phyloP scores from a whole-genome alignment of 2,113 vertebrate species.

The Oxygymnocypris stewartii region DNA sequence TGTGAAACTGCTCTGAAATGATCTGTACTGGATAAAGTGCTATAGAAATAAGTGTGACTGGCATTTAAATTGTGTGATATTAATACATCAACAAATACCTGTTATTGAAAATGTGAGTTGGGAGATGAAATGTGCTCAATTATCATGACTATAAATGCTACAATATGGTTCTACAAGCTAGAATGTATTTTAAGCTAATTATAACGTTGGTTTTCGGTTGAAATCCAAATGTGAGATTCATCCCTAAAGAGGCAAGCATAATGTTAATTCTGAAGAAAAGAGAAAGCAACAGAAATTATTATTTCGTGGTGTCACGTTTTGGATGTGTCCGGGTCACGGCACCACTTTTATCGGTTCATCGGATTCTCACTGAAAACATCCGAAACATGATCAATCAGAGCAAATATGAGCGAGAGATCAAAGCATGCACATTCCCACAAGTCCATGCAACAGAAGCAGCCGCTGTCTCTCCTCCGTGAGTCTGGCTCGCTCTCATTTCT shows the following conservation, averaged over 20 bases:
- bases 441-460: conserved; percentile 19
- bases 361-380: background rate
- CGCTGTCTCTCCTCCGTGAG: background rate
- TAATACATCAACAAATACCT: background rate
- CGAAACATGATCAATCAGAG: conserved; percentile 15
- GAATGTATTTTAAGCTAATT: background rate
- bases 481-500: background rate
- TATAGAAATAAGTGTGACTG: too few relatives aligned
- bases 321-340: conserved; percentile 13
- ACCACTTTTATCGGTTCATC: background rate
- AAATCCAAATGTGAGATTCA: background rate
- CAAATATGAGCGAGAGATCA: background rate
- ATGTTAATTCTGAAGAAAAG: background rate
- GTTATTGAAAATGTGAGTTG: background rate
- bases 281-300: background rate
- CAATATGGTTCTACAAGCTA: background rate
- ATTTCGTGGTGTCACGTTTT: background rate
- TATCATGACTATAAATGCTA: background rate
- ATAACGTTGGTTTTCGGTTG: background rate
- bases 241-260: background rate
- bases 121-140: background rate
- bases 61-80: background rate
- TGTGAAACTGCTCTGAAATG: too few relatives aligned
- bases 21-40: too few relatives aligned
- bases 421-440: background rate